Percentiles rank a stretch among this genome's conserved stretches.
phyloP scores from a whole-genome alignment of 2,797 vertebrate species.

The Tenualosa ilisha region DNA sequence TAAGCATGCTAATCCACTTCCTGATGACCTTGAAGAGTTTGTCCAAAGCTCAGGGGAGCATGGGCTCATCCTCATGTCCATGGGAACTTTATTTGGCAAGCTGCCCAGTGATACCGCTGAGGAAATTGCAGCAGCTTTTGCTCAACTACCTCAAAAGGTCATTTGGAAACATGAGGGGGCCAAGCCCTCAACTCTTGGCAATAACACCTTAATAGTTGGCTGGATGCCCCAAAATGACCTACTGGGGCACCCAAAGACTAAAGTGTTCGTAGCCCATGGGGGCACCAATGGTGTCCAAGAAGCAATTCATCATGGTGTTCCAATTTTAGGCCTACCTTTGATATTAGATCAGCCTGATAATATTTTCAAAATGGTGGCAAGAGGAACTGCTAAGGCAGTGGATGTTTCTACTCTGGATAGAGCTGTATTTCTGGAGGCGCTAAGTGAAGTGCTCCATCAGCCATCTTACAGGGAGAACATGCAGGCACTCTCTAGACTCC shows the following conservation, averaged over 20 bases:
- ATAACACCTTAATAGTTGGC: conserved; percentile 48
- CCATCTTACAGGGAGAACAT: conserved; percentile 41
- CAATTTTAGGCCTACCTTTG: conserved; percentile 35
- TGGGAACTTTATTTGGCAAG: conserved; percentile 43
- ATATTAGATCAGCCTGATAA: conserved; percentile 38
- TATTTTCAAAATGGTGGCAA: conserved; percentile 23
- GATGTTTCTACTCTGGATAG: conserved; percentile 28
- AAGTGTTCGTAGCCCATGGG: conserved; percentile 49
- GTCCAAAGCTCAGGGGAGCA: conserved; percentile 47
- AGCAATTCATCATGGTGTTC: conserved; percentile 40
- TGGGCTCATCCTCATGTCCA: conserved; percentile 58
- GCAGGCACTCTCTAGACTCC: conserved; percentile 35
- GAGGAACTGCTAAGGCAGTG: conserved; percentile 33
- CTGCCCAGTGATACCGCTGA: conserved; percentile 43
- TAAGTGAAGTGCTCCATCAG: conserved; percentile 33
- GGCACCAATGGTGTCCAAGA: conserved; percentile 44
- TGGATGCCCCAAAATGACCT: conserved; percentile 56
- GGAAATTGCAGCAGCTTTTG: conserved; percentile 45
- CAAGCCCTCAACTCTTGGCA: conserved; percentile 39
- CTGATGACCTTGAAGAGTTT: conserved; percentile 49
- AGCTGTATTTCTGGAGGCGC: conserved; percentile 16
- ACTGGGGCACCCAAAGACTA: conserved; percentile 47
- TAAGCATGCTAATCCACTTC: conserved; percentile 45
- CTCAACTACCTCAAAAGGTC: conserved; percentile 50
- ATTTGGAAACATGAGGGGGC: conserved; percentile 46